Percentiles rank a stretch among this genome's conserved stretches.
phyloP scores from a whole-genome alignment of 2,888 invertebrate genomes.

The Catocala fraxini region DNA sequence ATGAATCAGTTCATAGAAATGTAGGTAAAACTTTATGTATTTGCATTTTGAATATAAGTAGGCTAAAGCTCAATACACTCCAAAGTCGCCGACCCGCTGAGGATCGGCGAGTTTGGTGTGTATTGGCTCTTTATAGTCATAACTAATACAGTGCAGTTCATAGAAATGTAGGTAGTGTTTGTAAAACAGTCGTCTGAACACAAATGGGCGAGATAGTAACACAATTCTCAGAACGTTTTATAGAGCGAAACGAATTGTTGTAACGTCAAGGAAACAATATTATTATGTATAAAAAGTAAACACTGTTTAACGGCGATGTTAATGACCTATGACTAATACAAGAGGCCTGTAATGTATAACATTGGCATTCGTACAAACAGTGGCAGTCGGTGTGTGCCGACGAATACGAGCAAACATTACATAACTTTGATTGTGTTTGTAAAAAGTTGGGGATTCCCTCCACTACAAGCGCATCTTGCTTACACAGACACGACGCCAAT shows the following conservation, averaged over 20 bases:
- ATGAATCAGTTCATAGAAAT: not conserved
- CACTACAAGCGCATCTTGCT: conserved; percentile 80
- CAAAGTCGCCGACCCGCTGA: no score
- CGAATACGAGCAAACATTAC: conserved; percentile 86
- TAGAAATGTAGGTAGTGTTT: conserved; percentile 7
- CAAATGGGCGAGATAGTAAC: conserved; percentile 14
- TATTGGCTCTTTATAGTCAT: no score
- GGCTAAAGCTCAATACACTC: no score
- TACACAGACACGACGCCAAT: conserved; percentile 71
- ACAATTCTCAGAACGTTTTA: conserved; percentile 22
- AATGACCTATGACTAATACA: conserved; percentile 85
- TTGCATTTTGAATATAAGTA: no score
- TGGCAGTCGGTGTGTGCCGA: conserved; percentile 74
- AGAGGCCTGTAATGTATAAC: conserved; percentile 81
- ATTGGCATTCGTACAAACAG: conserved; percentile 85
- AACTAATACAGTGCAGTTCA: no score
- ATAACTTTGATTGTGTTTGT: conserved; percentile 88
- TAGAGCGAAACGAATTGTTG: conserved; percentile 51
- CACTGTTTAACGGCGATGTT: conserved; percentile 76
- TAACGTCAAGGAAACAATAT: conserved; percentile 68
- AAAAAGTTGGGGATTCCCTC: conserved; percentile 88
- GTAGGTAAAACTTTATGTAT: not conserved
- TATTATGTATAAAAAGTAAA: conserved; percentile 75
- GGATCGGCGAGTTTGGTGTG: no score
- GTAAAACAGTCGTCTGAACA: conserved; percentile 1